Evolutionary conservation across 2,888 invertebrate species (phyloP).

Genomic region (Neoscelio sp.): DNA sequence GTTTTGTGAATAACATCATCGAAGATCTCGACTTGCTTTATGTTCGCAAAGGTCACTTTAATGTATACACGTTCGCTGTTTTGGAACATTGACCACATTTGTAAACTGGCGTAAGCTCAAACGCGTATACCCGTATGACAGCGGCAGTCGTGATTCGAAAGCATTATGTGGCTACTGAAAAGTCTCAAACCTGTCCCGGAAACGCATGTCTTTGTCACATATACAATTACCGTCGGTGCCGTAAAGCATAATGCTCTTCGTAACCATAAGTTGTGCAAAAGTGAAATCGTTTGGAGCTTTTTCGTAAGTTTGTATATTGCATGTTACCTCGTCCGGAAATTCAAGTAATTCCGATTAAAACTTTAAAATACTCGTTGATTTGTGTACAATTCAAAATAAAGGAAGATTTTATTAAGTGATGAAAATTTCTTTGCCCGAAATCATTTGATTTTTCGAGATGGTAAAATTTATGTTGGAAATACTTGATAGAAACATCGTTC

Average conservation of each 20-base stretch:
- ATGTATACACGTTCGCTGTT: slow-evolving; percentile 43
- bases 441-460: too few relatives aligned
- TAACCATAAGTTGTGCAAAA: slow-evolving; percentile 37
- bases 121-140: slow-evolving; percentile 18
- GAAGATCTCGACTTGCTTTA: slow-evolving; percentile 26
- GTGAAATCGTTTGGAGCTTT: slow-evolving; percentile 34
- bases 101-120: slow-evolving; percentile 46
- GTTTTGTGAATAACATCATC: too few relatives aligned
- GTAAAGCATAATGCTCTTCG: slow-evolving; percentile 38
- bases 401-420: neutral
- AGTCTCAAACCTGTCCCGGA: slow-evolving; percentile 51
- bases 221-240: slow-evolving; percentile 48
- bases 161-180: slow-evolving; percentile 52
- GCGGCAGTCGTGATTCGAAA: slow-evolving; percentile 40
- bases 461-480: too few relatives aligned
- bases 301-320: slow-evolving; percentile 15
- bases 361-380: slow-evolving; percentile 25
- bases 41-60: slow-evolving; percentile 44
- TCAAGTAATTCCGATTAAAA: slow-evolving; percentile 17
- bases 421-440: neutral
- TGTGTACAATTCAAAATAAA: neutral
- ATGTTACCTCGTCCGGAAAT: slow-evolving; percentile 29
- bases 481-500: too few relatives aligned
- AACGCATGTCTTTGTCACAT: slow-evolving; percentile 57
- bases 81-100: slow-evolving; percentile 61